These are phyloP conservation scores for Salpingus planirostris DNA, from an alignment of 2,888 invertebrate species.

Conservation along the genomic window DNA sequence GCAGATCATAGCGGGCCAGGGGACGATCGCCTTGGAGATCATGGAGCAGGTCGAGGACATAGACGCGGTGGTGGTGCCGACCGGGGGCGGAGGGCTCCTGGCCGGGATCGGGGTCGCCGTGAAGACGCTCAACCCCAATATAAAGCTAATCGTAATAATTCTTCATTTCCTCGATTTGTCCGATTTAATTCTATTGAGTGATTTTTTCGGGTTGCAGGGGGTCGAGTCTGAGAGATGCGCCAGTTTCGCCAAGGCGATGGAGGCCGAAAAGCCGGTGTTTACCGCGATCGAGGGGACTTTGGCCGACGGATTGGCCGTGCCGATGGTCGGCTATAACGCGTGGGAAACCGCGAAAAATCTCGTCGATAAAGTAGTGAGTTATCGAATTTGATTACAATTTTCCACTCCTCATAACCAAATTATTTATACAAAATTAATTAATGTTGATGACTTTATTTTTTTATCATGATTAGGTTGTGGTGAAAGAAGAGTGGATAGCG, in stretches of 20 bases:
- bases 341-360: slow-evolving; percentile 52
- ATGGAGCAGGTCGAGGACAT: slow-evolving; percentile 75
- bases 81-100: slow-evolving; percentile 89
- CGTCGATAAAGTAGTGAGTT: slow-evolving; percentile 58
- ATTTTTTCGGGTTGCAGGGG: slow-evolving; percentile 46
- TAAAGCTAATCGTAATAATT: slow-evolving; percentile 71
- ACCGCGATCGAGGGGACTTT: slow-evolving; percentile 50
- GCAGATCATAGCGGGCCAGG: slow-evolving; percentile 90
- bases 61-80: slow-evolving; percentile 85
- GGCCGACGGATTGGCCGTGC: slow-evolving; percentile 64
- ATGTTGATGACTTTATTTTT: not conserved
- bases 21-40: slow-evolving; percentile 89
- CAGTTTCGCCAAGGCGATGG: slow-evolving; percentile 63
- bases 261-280: slow-evolving; percentile 47
- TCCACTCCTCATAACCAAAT: too few species aligned
- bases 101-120: slow-evolving; percentile 86
- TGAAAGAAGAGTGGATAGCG: slow-evolving; percentile 56
- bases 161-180: not conserved
- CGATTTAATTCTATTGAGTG: too few species aligned
- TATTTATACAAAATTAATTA: not conserved
- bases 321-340: slow-evolving; percentile 59
- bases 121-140: slow-evolving; percentile 74
- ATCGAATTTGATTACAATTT: too few species aligned
- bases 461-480: slow-evolving; percentile 40
- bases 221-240: slow-evolving; percentile 89